Evolutionary conservation across 2,113 vertebrate genomes (phyloP), one percentile per base, ranked within the genome.

Genomic region (Diphyllodes magnificus): DNA sequence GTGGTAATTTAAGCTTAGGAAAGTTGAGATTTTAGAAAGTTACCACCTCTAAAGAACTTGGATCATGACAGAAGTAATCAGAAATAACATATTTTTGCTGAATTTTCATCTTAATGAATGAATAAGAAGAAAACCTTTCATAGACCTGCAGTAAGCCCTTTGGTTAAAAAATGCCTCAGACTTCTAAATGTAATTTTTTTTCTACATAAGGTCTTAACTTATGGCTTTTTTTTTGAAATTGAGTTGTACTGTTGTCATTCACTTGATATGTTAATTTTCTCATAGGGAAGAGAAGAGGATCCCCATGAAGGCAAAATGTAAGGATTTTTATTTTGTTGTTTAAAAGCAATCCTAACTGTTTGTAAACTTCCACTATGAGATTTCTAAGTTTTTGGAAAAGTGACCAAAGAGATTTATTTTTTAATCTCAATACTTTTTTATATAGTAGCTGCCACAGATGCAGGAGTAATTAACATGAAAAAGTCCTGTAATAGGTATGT

Each of bases 281-380:
- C 79, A 49, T 80, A 99, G 99, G 99, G 98, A 53, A 98, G 99
- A 91, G 99, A 99, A 97, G 99, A 99, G 98, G 99, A 99, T 98
- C 99, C 99, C 86, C 99, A 99, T 96, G 99, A 99, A 98, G 99
- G 99, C 97, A 99, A 99, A 99, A 98, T 99, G 99, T 99, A 98
- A 99, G 99, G 93, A 77, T 70, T 93, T 93, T 92, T 90, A 24
- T 80, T 82, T 82, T 83, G 23, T 86, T 86, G 17, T 51, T 90
- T 80, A 82, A 93, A 91, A 88, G 24, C 49, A 82, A 42, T 88
- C 28, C 2, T 90, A 91, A 90, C 14, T 80, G 22, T 80, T 92
- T 30, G 25, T 73, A 65, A 66, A 71, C 14, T 40, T 69, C 13
- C 27, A 7, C 49, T 60, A 0, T 77, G 45, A 76, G 28, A 51